Conservation (phyloP, 2,888 invertebrate genomes). For the Drosophila hawaiiensis region DNA sequence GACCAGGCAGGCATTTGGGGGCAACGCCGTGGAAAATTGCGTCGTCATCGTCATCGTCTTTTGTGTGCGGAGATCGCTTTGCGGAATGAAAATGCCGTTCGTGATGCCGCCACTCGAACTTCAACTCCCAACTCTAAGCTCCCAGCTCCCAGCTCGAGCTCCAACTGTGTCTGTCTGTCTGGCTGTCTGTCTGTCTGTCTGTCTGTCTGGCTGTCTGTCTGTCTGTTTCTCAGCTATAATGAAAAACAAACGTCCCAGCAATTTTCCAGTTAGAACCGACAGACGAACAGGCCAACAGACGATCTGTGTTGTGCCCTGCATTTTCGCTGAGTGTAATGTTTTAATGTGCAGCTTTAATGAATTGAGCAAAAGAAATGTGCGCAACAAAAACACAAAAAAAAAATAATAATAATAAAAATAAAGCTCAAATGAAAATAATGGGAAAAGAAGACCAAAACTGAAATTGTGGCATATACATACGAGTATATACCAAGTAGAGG, state of each 20-base stretch:
- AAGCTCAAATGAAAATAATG: constrained; percentile 72
- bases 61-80: constrained; percentile 67
- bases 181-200: neutral
- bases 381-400: constrained; percentile 33
- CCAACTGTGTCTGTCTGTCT: neutral
- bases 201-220: neutral
- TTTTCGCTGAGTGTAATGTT: constrained; percentile 73
- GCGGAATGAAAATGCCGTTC: constrained; percentile 77
- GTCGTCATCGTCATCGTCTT: constrained; percentile 36
- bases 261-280: constrained; percentile 76
- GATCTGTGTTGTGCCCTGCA: constrained; percentile 24
- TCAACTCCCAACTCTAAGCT: constrained; percentile 14
- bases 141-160: neutral
- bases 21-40: constrained; percentile 74
- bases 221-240: constrained; percentile 46
- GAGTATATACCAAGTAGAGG: neutral
- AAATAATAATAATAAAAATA: constrained; percentile 32
- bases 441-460: constrained; percentile 70
- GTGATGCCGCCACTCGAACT: constrained; percentile 67
- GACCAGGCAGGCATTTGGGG: constrained; percentile 55
- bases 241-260: constrained; percentile 78
- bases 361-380: constrained; percentile 61
- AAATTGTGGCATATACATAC: constrained; percentile 67
- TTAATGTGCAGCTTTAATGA: constrained; percentile 75
- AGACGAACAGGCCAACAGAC: constrained; percentile 7